Evolutionary conservation across 2,888 invertebrate genomes (phyloP), one percentile per base, ranked within the genome.

Genomic region (Artemia sp.): DNA sequence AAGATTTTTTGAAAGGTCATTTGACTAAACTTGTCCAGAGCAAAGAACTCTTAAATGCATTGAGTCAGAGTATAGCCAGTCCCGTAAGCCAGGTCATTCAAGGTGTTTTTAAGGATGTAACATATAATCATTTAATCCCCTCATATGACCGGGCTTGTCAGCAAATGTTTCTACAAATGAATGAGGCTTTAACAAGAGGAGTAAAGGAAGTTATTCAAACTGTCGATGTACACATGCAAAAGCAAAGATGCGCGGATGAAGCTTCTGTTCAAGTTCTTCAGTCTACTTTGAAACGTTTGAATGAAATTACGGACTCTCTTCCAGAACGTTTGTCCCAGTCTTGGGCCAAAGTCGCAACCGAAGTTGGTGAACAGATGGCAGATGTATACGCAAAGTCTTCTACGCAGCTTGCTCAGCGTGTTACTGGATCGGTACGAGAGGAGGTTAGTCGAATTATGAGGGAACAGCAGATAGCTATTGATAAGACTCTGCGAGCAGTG

Each of bases 141-240:
- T 85, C 87, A 52, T 89, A 92, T 82, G 93, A 95, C 78, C 87
- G 87, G 77, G 85, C 90, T 70, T 89, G 89, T 74, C 86, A 87
- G 75, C 85, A 85, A 76, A 88, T 96, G 83, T 92, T 94, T 77
- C 83, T 85, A 67, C 94, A 96, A 79, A 83, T 96, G 70, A 92
- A 92, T 77, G 88, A 89, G 69, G 85, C 88, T 19, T 96, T 95
- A 80, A 85, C 87, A 69, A 84, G 83, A 73, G 96, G 96, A 70
- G 90, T 93, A 9, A 87, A 87, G 77, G 93, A 95, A 80, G 50
- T 72, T 8, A 73, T 75, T 8, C 71, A 78, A 66, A 78, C 77
- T n/a, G 77, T 80, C 19, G 80, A 80, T 73, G 75, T 72, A 70
- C 79, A 80, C 72, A 77, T 80, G 77, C 80, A 80, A 67, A 76